phyloP scores from a whole-genome alignment of 1,140 invertebrate species.

The Laodelphax striatellus region DNA sequence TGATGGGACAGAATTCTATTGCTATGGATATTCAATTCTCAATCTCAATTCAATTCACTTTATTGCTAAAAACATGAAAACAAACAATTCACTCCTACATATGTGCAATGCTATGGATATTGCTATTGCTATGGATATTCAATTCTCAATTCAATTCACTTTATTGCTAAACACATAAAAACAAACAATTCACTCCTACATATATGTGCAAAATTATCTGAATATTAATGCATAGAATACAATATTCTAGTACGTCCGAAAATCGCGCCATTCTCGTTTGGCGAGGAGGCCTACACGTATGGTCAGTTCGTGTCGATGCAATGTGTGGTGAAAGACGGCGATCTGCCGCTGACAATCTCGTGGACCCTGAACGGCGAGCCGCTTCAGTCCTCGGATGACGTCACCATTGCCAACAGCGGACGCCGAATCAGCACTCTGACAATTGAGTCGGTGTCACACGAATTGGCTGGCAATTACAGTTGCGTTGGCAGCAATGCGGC shows the following conservation, averaged over 20 bases:
- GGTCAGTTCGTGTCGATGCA: conserved; percentile 37
- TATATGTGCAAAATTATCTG: too few relatives aligned
- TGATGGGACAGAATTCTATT: too few relatives aligned
- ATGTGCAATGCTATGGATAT: too few relatives aligned
- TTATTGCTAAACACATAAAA: too few relatives aligned
- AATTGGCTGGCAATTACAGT: conserved; percentile 68
- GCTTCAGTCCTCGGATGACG: conserved; percentile 28
- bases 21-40: too few relatives aligned
- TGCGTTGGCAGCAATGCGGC: conserved; percentile 64
- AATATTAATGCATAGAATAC: too few relatives aligned
- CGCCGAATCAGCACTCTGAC: conserved; percentile 60
- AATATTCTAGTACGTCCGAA: conserved; percentile 43
- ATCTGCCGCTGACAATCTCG: conserved; percentile 49
- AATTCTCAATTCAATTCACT: too few relatives aligned
- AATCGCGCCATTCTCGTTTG: conserved; percentile 46
- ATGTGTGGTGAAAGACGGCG: conserved; percentile 59
- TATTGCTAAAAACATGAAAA: too few relatives aligned
- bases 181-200: too few relatives aligned
- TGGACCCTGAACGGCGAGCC: conserved; percentile 51
- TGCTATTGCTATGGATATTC: too few relatives aligned
- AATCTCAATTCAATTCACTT: too few relatives aligned
- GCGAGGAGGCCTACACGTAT: conserved; percentile 36
- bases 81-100: too few relatives aligned
- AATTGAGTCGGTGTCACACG: conserved; percentile 58
- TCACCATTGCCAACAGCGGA: conserved; percentile 29